Conservation (phyloP, 2,888 invertebrate species). For the Matsumyia berberina region DNA sequence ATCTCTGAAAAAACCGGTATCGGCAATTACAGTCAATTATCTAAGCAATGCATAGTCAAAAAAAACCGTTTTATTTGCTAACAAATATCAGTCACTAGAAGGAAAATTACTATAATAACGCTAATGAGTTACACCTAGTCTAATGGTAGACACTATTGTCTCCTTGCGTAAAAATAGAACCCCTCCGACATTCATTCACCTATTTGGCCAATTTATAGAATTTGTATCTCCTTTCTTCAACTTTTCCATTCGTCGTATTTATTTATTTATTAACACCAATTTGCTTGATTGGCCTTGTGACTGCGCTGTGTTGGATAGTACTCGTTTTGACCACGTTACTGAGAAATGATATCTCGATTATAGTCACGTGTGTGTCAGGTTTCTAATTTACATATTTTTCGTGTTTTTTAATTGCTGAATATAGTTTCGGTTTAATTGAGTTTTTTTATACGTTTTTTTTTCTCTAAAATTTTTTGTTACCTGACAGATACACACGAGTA, state of each 20-base stretch:
- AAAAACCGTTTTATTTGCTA: conserved; percentile 1
- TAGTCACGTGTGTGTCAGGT: conserved; percentile 36
- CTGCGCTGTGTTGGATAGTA: conserved; percentile 5
- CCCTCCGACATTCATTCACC: background rate
- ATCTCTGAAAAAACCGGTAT: background rate
- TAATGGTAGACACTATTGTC: background rate
- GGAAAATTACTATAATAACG: conserved; percentile 1
- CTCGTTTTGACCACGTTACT: conserved; percentile 19
- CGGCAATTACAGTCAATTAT: background rate
- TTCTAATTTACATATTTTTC: conserved; percentile 10
- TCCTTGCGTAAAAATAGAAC: background rate
- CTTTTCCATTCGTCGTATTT: background rate
- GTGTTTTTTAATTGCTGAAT: background rate
- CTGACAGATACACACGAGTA: too few species aligned
- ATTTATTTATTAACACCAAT: conserved; percentile 35
- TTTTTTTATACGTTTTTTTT: background rate
- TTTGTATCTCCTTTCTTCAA: background rate
- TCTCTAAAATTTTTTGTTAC: too few species aligned
- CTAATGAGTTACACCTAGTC: conserved; percentile 12
- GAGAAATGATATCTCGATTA: conserved; percentile 3
- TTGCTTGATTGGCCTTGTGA: conserved; percentile 18
- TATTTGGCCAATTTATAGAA: background rate
- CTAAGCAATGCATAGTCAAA: background rate
- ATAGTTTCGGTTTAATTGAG: background rate
- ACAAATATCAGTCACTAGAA: background rate